A percentile compares a stretch with the other conserved stretches of the same genome.
Conservation (phyloP, 2,113 vertebrate species). For the Rutilus rutilus region DNA sequence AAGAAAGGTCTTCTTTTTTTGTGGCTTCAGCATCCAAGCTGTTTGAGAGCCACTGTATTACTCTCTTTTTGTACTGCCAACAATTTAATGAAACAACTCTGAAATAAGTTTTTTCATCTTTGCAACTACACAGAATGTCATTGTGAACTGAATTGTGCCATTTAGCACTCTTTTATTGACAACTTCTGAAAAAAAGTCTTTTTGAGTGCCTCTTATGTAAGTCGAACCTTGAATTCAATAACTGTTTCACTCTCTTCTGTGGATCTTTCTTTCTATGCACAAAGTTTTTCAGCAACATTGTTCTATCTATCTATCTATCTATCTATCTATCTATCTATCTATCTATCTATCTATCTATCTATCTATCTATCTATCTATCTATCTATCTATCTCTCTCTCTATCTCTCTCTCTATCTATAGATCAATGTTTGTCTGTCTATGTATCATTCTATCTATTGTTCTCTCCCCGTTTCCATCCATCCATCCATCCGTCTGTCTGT, state of each 20-base stretch:
- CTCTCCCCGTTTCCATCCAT: not conserved
- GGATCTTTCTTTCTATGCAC: not conserved
- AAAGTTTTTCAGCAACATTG: not conserved
- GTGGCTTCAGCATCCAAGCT: not conserved
- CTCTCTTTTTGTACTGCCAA: not conserved
- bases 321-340: no score
- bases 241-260: not conserved
- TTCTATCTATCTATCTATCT: not conserved
- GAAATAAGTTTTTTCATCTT: not conserved
- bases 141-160: not conserved
- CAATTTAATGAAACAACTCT: not conserved
- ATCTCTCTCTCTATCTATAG: not conserved
- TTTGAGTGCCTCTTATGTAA: constrained; percentile 1
- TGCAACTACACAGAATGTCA: not conserved
- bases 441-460: not conserved
- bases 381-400: not conserved
- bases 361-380: not conserved
- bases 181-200: not conserved
- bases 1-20: no score
- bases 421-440: no score
- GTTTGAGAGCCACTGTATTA: not conserved
- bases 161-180: not conserved
- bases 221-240: constrained; percentile 1
- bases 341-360: not conserved
- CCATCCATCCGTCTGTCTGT: not conserved